A percentile compares a stretch with the other conserved stretches of the same genome.
Conservation (phyloP, 2,888 invertebrate species). For the Hemaris fuciformis region DNA sequence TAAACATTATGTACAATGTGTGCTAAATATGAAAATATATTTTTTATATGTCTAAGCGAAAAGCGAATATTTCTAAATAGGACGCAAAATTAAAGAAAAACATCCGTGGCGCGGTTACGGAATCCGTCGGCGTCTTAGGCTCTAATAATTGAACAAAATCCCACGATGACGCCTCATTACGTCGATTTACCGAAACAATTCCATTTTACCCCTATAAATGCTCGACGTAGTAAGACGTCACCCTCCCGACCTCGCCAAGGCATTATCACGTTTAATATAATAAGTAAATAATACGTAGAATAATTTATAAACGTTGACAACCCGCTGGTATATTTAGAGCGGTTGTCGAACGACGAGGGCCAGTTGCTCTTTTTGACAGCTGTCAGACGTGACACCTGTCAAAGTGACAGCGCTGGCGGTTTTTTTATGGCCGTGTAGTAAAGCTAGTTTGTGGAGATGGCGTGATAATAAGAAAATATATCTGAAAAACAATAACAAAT, state of each 20-base stretch:
- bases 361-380: slow-evolving; percentile 4
- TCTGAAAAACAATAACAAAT: not conserved
- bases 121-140: not conserved
- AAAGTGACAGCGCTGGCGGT: slow-evolving; percentile 9
- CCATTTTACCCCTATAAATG: slow-evolving; percentile 19
- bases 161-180: not conserved
- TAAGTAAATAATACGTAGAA: slow-evolving; percentile 41
- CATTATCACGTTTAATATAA: slow-evolving; percentile 22
- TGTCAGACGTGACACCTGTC: slow-evolving; percentile 13
- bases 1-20: slow-evolving; percentile 64
- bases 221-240: slow-evolving; percentile 36
- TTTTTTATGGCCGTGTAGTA: slow-evolving; percentile 16
- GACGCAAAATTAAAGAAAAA: slow-evolving; percentile 24
- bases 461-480: not conserved
- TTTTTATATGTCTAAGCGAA: slow-evolving; percentile 31
- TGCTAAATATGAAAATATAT: slow-evolving; percentile 64
- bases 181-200: slow-evolving; percentile 21
- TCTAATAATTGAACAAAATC: slow-evolving; percentile 1
- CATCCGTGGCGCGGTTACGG: not conserved
- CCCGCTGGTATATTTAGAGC: slow-evolving; percentile 24
- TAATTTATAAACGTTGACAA: slow-evolving; percentile 30
- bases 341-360: slow-evolving; percentile 18
- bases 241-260: not conserved
- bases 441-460: slow-evolving; percentile 8
- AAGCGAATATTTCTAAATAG: slow-evolving; percentile 24